Conservation (phyloP, 1,140 invertebrate genomes). For the Campoletis sonorensis region DNA sequence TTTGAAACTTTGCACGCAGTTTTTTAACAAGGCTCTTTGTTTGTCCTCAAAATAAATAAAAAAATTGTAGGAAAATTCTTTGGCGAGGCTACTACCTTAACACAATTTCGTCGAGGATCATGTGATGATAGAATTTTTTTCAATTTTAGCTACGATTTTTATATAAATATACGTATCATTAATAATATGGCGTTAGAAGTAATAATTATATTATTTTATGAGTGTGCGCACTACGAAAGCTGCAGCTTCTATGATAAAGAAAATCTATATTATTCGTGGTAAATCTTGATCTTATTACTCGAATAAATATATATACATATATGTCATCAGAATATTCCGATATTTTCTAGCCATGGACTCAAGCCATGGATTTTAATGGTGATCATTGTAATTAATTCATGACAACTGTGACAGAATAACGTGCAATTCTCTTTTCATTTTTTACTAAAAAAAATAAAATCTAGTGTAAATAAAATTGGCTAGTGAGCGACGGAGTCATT, state of each 20-base stretch:
- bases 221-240: slow-evolving; percentile 71
- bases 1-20: no score
- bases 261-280: slow-evolving; percentile 38
- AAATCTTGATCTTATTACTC: slow-evolving; percentile 38
- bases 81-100: no score
- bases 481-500: neutral
- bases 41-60: no score
- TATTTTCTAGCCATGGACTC: slow-evolving; percentile 69
- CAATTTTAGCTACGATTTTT: neutral
- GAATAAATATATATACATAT: slow-evolving; percentile 27
- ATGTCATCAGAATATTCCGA: slow-evolving; percentile 16
- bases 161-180: neutral
- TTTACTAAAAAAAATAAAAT: neutral
- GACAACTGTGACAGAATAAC: slow-evolving; percentile 37
- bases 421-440: slow-evolving; percentile 18
- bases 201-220: slow-evolving; percentile 22
- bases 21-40: no score
- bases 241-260: slow-evolving; percentile 60
- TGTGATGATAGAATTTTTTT: neutral
- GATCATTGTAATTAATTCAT: slow-evolving; percentile 53
- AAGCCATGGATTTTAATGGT: slow-evolving; percentile 74
- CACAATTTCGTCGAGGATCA: neutral
- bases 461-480: neutral
- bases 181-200: neutral
- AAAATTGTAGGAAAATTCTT: no score